These are phyloP conservation scores for Aporophyla nigra DNA, from an alignment of 2,888 invertebrate genomes.

Conservation along the genomic window DNA sequence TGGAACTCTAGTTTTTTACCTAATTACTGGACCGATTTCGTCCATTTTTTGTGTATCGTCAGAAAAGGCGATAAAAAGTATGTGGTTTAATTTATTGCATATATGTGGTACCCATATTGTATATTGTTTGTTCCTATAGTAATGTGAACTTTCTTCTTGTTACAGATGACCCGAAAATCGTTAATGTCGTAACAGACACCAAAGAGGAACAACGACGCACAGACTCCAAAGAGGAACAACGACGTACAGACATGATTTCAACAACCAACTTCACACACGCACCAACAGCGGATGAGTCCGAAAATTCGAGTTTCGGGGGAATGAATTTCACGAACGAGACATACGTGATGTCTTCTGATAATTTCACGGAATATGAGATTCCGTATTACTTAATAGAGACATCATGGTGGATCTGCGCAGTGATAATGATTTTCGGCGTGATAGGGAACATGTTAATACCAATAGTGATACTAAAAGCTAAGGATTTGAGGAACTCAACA, in stretches of 20 bases:
- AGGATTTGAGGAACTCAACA: slow-evolving; percentile 98
- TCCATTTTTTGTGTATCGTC: no score
- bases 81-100: no score
- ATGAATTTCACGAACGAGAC: slow-evolving; percentile 72
- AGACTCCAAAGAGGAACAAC: slow-evolving; percentile 60
- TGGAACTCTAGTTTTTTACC: no score
- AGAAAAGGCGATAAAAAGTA: no score
- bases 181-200: slow-evolving; percentile 60
- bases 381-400: slow-evolving; percentile 97
- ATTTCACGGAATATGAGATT: slow-evolving; percentile 90
- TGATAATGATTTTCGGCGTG: slow-evolving; percentile 97
- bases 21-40: no score
- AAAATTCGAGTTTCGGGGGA: slow-evolving; percentile 72
- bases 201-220: slow-evolving; percentile 78
- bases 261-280: slow-evolving; percentile 83
- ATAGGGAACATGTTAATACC: slow-evolving; percentile 98
- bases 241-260: slow-evolving; percentile 89
- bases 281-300: slow-evolving; percentile 70
- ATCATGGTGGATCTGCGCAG: slow-evolving; percentile 96
- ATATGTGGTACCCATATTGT: no score
- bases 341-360: slow-evolving; percentile 77
- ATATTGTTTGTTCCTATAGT: no score
- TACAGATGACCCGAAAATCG: slow-evolving; percentile 67
- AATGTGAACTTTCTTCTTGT: slow-evolving; percentile 60
- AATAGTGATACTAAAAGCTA: slow-evolving; percentile 97